Percentiles rank a stretch among this genome's conserved stretches.
Conservation (phyloP, 2,113 vertebrate species). For the Trogon melanurus region DNA sequence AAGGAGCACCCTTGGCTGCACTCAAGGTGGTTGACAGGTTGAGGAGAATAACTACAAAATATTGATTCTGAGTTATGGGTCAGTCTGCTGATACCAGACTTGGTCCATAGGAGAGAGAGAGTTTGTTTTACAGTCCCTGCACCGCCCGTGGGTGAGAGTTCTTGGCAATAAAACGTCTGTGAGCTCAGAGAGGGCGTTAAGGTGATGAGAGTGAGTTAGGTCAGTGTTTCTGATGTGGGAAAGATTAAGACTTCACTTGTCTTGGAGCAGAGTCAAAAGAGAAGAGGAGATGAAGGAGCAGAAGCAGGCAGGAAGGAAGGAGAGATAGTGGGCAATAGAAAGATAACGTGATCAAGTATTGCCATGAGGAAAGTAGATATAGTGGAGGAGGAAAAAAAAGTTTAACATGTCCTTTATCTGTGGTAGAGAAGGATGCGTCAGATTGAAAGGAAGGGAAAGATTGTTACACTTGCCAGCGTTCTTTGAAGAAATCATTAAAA, state of each 20-base stretch:
- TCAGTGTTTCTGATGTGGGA: neutral
- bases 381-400: neutral
- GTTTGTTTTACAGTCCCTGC: fast-evolving
- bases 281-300: neutral
- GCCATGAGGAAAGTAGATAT: neutral
- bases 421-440: neutral
- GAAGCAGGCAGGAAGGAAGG: neutral
- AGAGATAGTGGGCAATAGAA: neutral
- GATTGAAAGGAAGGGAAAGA: neutral
- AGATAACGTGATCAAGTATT: neutral
- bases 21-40: neutral
- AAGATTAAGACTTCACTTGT: neutral
- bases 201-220: neutral
- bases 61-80: neutral
- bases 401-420: neutral
- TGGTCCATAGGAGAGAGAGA: neutral
- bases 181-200: neutral
- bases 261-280: neutral
- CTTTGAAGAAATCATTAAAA: constrained; percentile 36
- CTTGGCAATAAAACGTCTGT: neutral
- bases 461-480: neutral
- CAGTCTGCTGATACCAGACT: neutral
- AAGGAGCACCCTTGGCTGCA: neutral
- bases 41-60: neutral
- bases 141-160: neutral